Conservation (phyloP, 2,797 vertebrate species). For the Neopelma chrysocephalum region DNA sequence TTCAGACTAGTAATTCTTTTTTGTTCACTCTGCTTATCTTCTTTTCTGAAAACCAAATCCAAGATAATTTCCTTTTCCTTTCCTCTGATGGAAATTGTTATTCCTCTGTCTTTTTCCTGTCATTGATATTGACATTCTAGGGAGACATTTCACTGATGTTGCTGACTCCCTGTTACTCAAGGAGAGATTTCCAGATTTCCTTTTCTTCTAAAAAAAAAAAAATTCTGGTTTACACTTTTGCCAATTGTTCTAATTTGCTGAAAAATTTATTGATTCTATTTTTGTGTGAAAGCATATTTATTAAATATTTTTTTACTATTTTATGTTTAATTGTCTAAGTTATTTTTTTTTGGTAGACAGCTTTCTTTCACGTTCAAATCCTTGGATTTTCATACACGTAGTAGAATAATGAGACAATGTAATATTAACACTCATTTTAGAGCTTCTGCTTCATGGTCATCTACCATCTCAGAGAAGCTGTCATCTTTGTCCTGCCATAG, state of each 20-base stretch:
- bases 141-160: conserved; percentile 14
- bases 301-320: conserved; percentile 46
- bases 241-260: conserved; percentile 3
- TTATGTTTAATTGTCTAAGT: neutral
- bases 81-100: neutral
- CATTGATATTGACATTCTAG: neutral
- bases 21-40: neutral
- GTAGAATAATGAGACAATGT: neutral
- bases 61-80: neutral
- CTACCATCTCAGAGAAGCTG: neutral
- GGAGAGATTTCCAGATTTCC: conserved; percentile 31
- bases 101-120: conserved; percentile 37
- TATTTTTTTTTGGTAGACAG: neutral
- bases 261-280: conserved; percentile 13
- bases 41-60: neutral
- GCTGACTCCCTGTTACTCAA: neutral
- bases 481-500: neutral
- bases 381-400: neutral
- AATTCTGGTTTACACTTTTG: conserved; percentile 15
- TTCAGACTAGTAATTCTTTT: neutral
- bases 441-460: neutral
- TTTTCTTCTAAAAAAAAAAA: conserved; percentile 17
- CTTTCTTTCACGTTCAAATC: neutral
- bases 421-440: neutral
- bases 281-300: neutral